Conservation (phyloP, 2,797 vertebrate genomes). For the Pipistrellus pipistrellus region DNA sequence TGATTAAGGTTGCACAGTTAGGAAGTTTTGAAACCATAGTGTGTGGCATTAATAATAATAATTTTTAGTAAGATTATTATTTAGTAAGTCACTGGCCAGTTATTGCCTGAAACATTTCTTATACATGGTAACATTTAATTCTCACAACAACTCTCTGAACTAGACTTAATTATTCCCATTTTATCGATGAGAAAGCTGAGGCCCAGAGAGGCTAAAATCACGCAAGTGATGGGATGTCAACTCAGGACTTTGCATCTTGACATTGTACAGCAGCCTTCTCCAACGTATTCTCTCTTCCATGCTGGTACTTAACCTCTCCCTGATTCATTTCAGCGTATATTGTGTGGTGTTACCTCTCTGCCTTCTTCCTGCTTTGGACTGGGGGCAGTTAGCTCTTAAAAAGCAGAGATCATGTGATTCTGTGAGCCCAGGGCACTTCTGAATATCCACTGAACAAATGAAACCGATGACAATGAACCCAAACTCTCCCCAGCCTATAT, state of each 20-base stretch:
- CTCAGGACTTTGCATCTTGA: neutral
- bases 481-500: neutral
- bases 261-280: neutral
- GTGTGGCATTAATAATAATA: neutral
- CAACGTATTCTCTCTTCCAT: neutral
- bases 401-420: neutral
- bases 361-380: neutral
- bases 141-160: neutral
- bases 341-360: neutral
- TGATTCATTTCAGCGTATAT: neutral
- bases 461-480: neutral
- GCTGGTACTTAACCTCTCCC: fast-evolving
- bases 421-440: neutral
- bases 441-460: neutral
- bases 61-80: neutral
- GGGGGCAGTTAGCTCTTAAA: neutral
- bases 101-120: neutral
- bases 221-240: neutral
- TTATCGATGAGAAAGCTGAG: neutral
- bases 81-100: neutral
- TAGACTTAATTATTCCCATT: neutral
- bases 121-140: neutral
- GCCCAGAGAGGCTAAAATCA: neutral
- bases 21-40: constrained; percentile 9
- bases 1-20: neutral